These are phyloP conservation scores for Autographa pulchrina DNA, from an alignment of 2,888 invertebrate genomes.

Conservation along the genomic window DNA sequence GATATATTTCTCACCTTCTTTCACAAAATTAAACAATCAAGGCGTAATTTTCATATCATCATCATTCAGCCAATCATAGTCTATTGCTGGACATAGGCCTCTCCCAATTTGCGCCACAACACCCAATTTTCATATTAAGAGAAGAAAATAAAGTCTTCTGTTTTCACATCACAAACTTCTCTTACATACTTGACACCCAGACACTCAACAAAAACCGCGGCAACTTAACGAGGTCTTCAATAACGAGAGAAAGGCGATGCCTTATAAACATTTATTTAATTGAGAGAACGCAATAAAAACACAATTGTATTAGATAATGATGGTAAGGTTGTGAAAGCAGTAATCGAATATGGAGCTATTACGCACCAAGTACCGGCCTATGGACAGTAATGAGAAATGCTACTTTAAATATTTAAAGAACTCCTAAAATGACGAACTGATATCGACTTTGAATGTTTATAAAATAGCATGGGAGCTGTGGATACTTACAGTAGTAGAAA, in stretches of 20 bases:
- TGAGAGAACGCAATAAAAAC: slow-evolving; percentile 11
- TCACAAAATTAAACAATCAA: no score
- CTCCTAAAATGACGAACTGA: no score
- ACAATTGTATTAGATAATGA: slow-evolving; percentile 7
- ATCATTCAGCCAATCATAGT: no score
- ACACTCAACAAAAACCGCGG: background rate
- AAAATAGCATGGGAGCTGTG: background rate
- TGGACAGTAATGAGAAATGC: background rate
- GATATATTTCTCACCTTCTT: no score
- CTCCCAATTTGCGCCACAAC: no score
- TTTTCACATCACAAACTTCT: background rate
- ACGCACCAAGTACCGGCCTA: background rate
- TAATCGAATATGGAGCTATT: background rate
- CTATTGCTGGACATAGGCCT: no score
- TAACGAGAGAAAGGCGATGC: slow-evolving; percentile 37
- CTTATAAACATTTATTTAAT: slow-evolving; percentile 6
- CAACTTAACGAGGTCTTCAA: slow-evolving; percentile 4
- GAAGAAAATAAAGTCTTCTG: no score
- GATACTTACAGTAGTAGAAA: background rate
- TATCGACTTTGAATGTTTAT: no score
- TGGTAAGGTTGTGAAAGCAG: background rate
- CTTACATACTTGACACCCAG: slow-evolving; percentile 1
- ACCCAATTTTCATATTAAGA: no score
- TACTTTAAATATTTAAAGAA: no score
- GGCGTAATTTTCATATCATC: no score